phyloP scores from a whole-genome alignment of 2,113 vertebrate genomes.

The Dascyllus trimaculatus region DNA sequence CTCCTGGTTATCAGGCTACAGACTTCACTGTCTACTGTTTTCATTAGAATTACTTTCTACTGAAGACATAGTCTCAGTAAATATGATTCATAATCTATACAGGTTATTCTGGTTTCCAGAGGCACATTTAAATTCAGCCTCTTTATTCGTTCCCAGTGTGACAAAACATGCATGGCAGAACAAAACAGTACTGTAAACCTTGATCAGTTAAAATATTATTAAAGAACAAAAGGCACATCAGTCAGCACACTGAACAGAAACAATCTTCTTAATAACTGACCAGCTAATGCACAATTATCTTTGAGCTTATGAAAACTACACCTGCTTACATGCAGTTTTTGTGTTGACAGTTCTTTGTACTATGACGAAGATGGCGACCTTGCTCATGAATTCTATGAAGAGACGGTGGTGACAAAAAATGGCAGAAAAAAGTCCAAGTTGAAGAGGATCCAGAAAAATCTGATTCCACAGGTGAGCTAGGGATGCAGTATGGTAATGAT shows the following conservation, averaged over 20 bases:
- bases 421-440: conserved; percentile 96
- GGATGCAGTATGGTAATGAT: too few species aligned
- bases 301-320: neutral
- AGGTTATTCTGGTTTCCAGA: neutral
- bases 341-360: conserved; percentile 92
- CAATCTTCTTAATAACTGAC: too few species aligned
- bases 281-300: neutral
- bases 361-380: conserved; percentile 98
- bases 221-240: neutral
- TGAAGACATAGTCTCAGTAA: too few species aligned
- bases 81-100: neutral
- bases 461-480: conserved; percentile 95
- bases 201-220: neutral
- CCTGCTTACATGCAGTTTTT: neutral
- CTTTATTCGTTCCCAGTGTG: neutral
- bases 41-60: neutral
- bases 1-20: neutral
- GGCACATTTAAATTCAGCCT: neutral
- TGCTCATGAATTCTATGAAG: conserved; percentile 98
- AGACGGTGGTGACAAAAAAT: conserved; percentile 97
- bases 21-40: neutral
- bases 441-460: conserved; percentile 96
- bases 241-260: neutral
- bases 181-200: neutral
- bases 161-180: neutral